These are phyloP conservation scores for Takifugu ocellatus DNA, from an alignment of 2,797 vertebrate genomes.

Conservation along the genomic window DNA sequence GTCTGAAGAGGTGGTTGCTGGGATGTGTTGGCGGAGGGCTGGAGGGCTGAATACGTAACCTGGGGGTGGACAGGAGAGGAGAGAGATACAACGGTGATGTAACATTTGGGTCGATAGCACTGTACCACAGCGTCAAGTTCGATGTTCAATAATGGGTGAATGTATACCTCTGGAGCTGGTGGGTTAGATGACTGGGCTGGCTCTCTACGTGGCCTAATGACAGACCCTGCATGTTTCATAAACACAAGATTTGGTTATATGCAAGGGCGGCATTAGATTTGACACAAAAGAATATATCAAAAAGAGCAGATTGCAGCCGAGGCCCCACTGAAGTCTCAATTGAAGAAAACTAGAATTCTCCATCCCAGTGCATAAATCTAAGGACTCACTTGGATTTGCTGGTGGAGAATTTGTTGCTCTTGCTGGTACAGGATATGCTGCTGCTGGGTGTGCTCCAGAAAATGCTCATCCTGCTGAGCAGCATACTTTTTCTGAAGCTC, in stretches of 20 bases:
- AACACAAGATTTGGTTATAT: neutral
- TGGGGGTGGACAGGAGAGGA: slow-evolving; percentile 56
- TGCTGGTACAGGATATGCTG: slow-evolving; percentile 98
- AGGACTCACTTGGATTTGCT: slow-evolving; percentile 68
- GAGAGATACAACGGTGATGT: slow-evolving; percentile 47
- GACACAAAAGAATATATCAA: too few species aligned
- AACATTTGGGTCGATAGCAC: slow-evolving; percentile 54
- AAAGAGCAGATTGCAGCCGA: too few species aligned
- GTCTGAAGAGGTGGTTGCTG: slow-evolving; percentile 96
- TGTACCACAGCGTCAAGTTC: slow-evolving; percentile 43
- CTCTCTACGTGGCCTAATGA: slow-evolving; percentile 89
- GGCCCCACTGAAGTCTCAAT: too few species aligned
- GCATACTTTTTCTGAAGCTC: slow-evolving; percentile 98
- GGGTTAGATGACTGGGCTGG: slow-evolving; percentile 95
- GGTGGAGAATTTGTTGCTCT: slow-evolving; percentile 83
- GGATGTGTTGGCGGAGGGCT: slow-evolving; percentile 97
- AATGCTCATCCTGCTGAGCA: slow-evolving; percentile 85
- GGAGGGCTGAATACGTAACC: slow-evolving; percentile 95
- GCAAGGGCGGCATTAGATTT: too few species aligned
- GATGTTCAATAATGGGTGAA: slow-evolving; percentile 46
- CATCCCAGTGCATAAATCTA: too few species aligned
- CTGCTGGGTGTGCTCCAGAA: slow-evolving; percentile 95
- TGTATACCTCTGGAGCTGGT: slow-evolving; percentile 96
- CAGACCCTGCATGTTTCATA: slow-evolving; percentile 76
- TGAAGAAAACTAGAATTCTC: too few species aligned